Evolutionary conservation across 2,888 invertebrate species (phyloP).

Genomic region (Hofmannophila pseudospretella): DNA sequence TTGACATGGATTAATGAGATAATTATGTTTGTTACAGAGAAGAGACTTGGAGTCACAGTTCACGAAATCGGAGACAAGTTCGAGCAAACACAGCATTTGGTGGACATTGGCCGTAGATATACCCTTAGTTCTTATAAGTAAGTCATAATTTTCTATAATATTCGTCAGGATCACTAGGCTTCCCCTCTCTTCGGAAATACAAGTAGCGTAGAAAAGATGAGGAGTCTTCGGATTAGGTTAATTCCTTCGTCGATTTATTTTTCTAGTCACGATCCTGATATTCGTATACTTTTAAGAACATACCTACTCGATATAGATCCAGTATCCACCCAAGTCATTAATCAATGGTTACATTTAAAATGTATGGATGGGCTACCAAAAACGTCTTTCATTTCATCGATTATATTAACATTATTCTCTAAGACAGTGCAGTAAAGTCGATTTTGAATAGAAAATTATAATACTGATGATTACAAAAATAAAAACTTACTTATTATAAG

Average conservation of each 20-base stretch:
- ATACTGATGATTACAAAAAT: background rate
- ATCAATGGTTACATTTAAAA: background rate
- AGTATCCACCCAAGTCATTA: background rate
- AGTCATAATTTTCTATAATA: constrained; percentile 21
- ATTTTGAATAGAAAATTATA: background rate
- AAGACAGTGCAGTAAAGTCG: background rate
- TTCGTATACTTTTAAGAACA: constrained; percentile 17
- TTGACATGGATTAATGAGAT: no score
- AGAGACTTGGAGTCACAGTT: constrained; percentile 51
- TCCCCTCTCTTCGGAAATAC: no score
- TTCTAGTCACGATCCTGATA: no score
- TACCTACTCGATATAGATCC: constrained; percentile 13
- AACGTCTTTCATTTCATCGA: constrained; percentile 16
- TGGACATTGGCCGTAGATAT: constrained; percentile 48
- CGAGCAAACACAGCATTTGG: constrained; percentile 28
- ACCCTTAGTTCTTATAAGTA: constrained; percentile 47
- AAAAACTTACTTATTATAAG: no score
- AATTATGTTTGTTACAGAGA: constrained; percentile 55
- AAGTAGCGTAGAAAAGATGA: no score
- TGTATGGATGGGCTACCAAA: constrained; percentile 3
- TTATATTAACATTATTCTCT: constrained; percentile 5
- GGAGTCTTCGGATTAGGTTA: no score
- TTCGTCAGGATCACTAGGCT: no score
- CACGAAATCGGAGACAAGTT: constrained; percentile 13
- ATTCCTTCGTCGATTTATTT: no score